Percentiles rank a stretch among this genome's conserved stretches.
phyloP scores from a whole-genome alignment of 2,888 invertebrate species.

The Amblyjoppa proteus region DNA sequence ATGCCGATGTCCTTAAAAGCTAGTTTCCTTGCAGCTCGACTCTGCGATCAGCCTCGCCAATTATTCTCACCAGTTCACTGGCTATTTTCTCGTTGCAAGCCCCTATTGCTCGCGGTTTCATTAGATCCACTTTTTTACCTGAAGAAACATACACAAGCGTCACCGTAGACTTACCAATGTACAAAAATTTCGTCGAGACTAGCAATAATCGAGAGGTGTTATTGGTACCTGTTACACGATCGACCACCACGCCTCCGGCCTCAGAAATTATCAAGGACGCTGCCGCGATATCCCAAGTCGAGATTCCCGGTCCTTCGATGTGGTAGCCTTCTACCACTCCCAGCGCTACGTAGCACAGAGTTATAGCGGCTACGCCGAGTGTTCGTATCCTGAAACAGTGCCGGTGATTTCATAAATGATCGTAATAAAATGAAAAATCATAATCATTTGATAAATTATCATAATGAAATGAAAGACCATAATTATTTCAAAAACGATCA shows the following conservation, averaged over 20 bases:
- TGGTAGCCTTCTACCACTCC: slow-evolving; percentile 90
- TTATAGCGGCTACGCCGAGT: slow-evolving; percentile 91
- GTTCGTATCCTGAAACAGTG: slow-evolving; percentile 87
- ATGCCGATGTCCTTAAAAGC: not conserved
- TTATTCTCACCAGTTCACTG: slow-evolving; percentile 85
- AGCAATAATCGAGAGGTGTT: slow-evolving; percentile 4
- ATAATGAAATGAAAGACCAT: not conserved
- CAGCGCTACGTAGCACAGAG: slow-evolving; percentile 90
- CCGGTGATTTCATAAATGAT: slow-evolving; percentile 70
- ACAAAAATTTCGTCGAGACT: not conserved
- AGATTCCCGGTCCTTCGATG: slow-evolving; percentile 89
- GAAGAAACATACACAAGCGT: slow-evolving; percentile 33
- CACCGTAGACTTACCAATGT: not conserved
- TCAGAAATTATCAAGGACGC: slow-evolving; percentile 91
- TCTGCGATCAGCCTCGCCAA: slow-evolving; percentile 85
- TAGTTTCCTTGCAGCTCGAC: slow-evolving; percentile 69
- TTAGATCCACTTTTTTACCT: slow-evolving; percentile 86
- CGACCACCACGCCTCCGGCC: slow-evolving; percentile 91
- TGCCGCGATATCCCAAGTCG: slow-evolving; percentile 93
- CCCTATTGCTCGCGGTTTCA: slow-evolving; percentile 87
- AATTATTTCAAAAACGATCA: not conserved
- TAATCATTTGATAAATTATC: slow-evolving; percentile 79
- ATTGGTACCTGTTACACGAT: slow-evolving; percentile 83
- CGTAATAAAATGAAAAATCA: not conserved
- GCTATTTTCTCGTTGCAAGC: slow-evolving; percentile 86